phyloP scores from a whole-genome alignment of 23 tunicate species.

The Diplosoma virens region DNA sequence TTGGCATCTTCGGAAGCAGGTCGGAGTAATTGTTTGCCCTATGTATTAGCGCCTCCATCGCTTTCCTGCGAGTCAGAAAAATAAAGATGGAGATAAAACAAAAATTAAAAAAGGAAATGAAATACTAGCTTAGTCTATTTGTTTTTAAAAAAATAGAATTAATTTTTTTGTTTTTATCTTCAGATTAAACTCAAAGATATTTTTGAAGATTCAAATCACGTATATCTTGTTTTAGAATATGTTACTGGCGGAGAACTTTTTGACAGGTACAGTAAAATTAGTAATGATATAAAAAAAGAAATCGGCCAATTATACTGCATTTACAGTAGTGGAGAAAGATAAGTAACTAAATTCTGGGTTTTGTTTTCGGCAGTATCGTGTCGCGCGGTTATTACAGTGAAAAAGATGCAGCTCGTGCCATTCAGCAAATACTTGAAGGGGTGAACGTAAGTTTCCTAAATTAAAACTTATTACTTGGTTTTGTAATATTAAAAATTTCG shows the following conservation, averaged over 20 bases:
- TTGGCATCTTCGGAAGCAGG: no score
- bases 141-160: neutral
- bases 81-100: no score
- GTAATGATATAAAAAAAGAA: no score
- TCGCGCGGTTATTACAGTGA: conserved; percentile 70
- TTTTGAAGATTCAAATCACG: conserved; percentile 52
- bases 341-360: no score
- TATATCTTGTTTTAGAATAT: conserved; percentile 70
- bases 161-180: neutral
- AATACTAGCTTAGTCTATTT: neutral
- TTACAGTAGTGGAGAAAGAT: neutral
- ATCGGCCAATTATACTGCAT: neutral
- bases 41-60: no score
- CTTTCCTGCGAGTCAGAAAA: no score
- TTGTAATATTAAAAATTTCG: no score
- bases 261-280: conserved; percentile 82
- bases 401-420: conserved; percentile 66
- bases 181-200: conserved; percentile 73
- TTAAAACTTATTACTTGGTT: no score
- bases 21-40: no score
- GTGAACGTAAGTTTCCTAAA: conserved; percentile 67
- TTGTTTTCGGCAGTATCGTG: conserved; percentile 51
- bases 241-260: conserved; percentile 91
- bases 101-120: no score
- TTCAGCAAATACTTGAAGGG: conserved; percentile 60